phyloP scores from a whole-genome alignment of 2,113 vertebrate genomes.

The Rafetus swinhoei region DNA sequence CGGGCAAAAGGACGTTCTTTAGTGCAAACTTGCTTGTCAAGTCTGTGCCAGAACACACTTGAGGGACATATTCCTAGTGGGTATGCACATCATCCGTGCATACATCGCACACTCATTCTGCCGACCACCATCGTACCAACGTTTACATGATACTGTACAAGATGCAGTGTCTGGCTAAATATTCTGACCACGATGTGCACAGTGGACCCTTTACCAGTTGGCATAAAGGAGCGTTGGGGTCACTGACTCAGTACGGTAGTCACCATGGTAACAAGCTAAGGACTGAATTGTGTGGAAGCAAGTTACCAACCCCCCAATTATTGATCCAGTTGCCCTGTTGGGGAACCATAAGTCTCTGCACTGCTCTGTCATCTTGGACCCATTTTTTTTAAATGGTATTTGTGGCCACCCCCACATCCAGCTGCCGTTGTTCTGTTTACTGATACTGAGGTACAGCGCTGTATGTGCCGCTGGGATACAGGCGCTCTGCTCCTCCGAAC shows the following conservation, averaged over 20 bases:
- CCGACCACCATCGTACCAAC: too few relatives aligned
- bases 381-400: background rate
- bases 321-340: background rate
- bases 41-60: background rate
- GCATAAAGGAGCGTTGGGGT: too few relatives aligned
- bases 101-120: too few relatives aligned
- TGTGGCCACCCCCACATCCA: background rate
- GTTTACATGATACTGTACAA: too few relatives aligned
- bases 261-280: background rate
- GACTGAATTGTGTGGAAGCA: background rate
- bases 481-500: background rate
- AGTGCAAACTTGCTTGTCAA: background rate
- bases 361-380: background rate
- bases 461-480: background rate
- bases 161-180: too few relatives aligned
- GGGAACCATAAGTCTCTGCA: background rate
- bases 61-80: background rate
- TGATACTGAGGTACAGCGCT: background rate
- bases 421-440: background rate
- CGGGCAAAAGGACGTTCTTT: background rate
- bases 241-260: too few relatives aligned
- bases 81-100: accelerated
- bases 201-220: too few relatives aligned
- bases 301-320: background rate
- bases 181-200: too few relatives aligned